These are phyloP conservation scores for Drosophila setosimentum DNA, from an alignment of 2,888 invertebrate species.

Conservation along the genomic window DNA sequence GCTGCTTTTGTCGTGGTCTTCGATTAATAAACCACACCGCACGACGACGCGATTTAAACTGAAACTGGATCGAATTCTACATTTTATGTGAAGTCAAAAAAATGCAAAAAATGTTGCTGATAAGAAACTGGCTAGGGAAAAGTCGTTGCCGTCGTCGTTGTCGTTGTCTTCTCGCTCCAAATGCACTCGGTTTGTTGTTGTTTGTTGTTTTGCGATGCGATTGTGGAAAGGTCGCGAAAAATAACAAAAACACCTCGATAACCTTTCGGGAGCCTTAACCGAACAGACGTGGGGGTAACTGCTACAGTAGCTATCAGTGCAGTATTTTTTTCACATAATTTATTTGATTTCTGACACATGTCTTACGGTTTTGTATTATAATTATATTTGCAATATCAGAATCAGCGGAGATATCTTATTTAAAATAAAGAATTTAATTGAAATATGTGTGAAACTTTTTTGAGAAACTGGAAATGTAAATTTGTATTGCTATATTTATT, in stretches of 20 bases:
- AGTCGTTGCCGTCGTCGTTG: conserved; percentile 16
- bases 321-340: background rate
- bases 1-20: conserved; percentile 26
- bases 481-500: conserved; percentile 8
- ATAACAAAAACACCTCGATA: conserved; percentile 70
- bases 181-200: conserved; percentile 30
- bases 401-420: background rate
- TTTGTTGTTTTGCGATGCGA: conserved; percentile 5
- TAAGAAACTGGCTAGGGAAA: conserved; percentile 49
- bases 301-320: conserved; percentile 28
- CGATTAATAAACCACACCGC: conserved; percentile 52
- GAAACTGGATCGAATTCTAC: conserved; percentile 52
- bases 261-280: conserved; percentile 60
- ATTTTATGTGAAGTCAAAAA: conserved; percentile 45
- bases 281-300: conserved; percentile 55
- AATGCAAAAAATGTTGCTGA: conserved; percentile 45
- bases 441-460: background rate
- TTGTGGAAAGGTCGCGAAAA: conserved; percentile 41
- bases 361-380: background rate
- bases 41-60: conserved; percentile 61
- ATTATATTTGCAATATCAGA: background rate
- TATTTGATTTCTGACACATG: background rate
- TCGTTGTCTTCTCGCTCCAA: background rate
- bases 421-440: background rate
- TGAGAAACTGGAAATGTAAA: background rate